A percentile compares a stretch with the other conserved stretches of the same genome.
Evolutionary conservation across 1,140 invertebrate species (phyloP).

Genomic region (Ips typographus): DNA sequence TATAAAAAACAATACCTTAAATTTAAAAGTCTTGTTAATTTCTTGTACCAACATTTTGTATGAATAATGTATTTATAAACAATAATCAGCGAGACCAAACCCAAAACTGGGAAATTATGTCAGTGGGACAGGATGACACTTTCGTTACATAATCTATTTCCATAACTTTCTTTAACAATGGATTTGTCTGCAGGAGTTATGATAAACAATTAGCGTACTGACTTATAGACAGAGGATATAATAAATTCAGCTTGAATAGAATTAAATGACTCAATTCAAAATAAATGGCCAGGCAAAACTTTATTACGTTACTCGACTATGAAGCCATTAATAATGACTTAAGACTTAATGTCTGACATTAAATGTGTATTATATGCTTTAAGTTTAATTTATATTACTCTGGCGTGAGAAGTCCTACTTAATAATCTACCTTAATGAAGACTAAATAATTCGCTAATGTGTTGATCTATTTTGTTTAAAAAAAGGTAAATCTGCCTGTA

Average conservation of each 20-base stretch:
- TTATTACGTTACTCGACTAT: no score
- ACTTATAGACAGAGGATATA: no score
- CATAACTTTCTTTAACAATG: no score
- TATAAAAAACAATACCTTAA: no score
- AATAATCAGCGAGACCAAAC: constrained; percentile 20
- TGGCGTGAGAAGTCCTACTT: constrained; percentile 10
- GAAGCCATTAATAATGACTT: no score
- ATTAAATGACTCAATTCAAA: no score
- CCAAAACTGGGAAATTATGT: constrained; percentile 22
- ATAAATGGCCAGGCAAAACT: no score
- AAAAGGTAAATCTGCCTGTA: no score
- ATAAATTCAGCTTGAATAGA: no score
- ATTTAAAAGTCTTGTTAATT: no score
- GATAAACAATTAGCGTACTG: no score
- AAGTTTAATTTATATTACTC: background rate
- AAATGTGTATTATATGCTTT: constrained; percentile 20
- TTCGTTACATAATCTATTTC: constrained; percentile 11
- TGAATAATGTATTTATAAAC: constrained; percentile 24
- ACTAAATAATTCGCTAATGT: constrained; percentile 3
- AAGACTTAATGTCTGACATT: constrained; percentile 13
- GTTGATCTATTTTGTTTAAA: background rate
- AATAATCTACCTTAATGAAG: background rate
- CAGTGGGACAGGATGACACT: constrained; percentile 25
- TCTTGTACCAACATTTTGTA: background rate
- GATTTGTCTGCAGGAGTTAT: no score